These are phyloP conservation scores for Meda fulgida DNA, from an alignment of 2,797 vertebrate species.

Conservation along the genomic window DNA sequence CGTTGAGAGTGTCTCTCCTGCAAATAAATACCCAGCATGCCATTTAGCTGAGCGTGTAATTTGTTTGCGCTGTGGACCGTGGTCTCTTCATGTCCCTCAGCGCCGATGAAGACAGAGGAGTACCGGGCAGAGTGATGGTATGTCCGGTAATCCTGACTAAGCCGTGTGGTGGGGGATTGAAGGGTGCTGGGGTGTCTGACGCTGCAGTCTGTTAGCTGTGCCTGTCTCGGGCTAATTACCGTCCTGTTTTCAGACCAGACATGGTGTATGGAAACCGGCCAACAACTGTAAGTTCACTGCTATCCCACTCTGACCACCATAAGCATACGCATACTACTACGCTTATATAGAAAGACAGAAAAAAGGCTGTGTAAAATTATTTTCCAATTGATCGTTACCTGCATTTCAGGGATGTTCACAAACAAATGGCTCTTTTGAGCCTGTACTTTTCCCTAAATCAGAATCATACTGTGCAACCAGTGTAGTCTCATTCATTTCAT, in stretches of 20 bases:
- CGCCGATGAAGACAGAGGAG: slow-evolving; percentile 31
- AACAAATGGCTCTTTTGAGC: background rate
- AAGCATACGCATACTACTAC: background rate
- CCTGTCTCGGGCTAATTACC: slow-evolving; percentile 52
- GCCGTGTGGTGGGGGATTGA: slow-evolving; percentile 42
- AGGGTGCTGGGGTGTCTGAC: slow-evolving; percentile 41
- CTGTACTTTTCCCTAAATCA: no score
- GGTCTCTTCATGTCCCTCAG: slow-evolving; percentile 44
- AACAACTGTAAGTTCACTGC: slow-evolving; percentile 27
- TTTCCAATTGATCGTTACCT: background rate
- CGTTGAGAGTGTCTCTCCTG: slow-evolving; percentile 6
- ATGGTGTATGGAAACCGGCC: slow-evolving; percentile 34
- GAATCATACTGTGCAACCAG: background rate
- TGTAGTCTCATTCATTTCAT: background rate
- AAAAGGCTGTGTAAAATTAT: slow-evolving; percentile 1
- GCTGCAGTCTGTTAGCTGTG: slow-evolving; percentile 38
- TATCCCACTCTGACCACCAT: slow-evolving; percentile 28
- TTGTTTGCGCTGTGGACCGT: slow-evolving; percentile 60
- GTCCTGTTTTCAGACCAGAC: slow-evolving; percentile 47
- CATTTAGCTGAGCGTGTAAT: slow-evolving; percentile 58
- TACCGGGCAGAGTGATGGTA: slow-evolving; percentile 49
- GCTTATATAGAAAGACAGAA: slow-evolving; percentile 6
- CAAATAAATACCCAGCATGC: slow-evolving; percentile 43
- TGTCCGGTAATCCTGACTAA: slow-evolving; percentile 60
- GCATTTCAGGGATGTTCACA: background rate